Evolutionary conservation across 2,113 vertebrate species (phyloP).

Genomic region (Hypomesus transpacificus): DNA sequence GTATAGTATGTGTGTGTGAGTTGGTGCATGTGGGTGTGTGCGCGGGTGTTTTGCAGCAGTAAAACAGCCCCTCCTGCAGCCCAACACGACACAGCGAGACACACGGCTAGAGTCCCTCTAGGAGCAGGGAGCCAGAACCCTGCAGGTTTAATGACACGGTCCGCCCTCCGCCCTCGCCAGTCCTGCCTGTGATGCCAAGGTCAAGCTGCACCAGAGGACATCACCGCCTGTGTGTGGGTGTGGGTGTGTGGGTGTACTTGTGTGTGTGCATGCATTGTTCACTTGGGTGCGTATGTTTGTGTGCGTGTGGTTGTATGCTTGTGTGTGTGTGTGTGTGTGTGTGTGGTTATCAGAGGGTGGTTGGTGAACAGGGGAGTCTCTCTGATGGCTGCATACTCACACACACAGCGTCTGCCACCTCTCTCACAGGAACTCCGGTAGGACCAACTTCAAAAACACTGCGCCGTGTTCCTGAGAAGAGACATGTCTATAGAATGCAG

Average conservation of each 20-base stretch:
- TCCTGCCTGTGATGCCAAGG: conserved; percentile 56
- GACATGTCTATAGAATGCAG: no score
- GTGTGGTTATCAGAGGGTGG: not conserved
- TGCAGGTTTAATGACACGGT: conserved; percentile 54
- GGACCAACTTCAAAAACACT: not conserved
- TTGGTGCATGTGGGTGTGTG: not conserved
- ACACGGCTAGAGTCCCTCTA: no score
- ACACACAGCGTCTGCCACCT: not conserved
- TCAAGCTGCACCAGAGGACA: conserved; percentile 58
- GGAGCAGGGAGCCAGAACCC: conserved; percentile 47
- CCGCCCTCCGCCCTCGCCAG: conserved; percentile 43
- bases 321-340: not conserved
- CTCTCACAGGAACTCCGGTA: no score
- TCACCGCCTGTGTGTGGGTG: conserved; percentile 11
- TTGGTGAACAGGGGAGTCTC: not conserved
- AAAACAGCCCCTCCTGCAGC: no score
- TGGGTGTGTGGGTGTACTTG: not conserved
- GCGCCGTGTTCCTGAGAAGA: no score
- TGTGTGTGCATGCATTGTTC: not conserved
- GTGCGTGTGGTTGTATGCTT: not conserved
- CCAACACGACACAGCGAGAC: no score
- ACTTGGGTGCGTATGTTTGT: not conserved
- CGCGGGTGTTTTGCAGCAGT: conserved; percentile 2
- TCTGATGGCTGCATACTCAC: not conserved
- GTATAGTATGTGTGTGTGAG: conserved; percentile 13